Conservation (phyloP, 2,113 vertebrate genomes). For the Prochilodus magdalenae region DNA sequence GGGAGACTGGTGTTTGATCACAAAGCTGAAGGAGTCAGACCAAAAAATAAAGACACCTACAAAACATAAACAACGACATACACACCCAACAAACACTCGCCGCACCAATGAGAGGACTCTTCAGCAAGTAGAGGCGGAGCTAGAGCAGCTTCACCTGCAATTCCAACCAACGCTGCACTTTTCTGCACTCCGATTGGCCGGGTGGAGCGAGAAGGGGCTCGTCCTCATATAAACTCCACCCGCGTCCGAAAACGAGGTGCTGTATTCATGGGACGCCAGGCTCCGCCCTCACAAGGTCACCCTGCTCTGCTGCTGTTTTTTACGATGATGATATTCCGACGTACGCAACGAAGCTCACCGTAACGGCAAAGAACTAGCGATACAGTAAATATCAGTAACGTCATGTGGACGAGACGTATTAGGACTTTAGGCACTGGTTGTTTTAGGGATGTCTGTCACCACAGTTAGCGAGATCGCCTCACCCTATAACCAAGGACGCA, state of each 20-base stretch:
- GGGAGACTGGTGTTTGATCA: neutral
- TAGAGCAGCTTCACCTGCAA: neutral
- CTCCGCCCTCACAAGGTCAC: constrained; percentile 4
- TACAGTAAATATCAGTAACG: constrained; percentile 68
- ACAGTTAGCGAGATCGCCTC: constrained; percentile 68
- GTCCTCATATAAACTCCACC: constrained; percentile 10
- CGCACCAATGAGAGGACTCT: neutral
- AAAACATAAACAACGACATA: constrained; percentile 34
- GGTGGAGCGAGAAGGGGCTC: constrained; percentile 23
- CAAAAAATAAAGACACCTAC: constrained; percentile 56
- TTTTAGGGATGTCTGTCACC: constrained; percentile 76
- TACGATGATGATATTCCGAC: constrained; percentile 63
- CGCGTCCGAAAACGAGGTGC: neutral
- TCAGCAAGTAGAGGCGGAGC: neutral
- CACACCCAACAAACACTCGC: neutral
- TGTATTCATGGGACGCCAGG: neutral
- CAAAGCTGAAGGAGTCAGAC: constrained; percentile 47
- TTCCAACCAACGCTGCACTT: no score
- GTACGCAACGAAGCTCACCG: constrained; percentile 73
- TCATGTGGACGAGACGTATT: constrained; percentile 70
- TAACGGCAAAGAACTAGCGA: constrained; percentile 49
- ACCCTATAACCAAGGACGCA: neutral
- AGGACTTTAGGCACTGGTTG: constrained; percentile 71
- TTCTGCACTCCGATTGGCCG: constrained; percentile 26
- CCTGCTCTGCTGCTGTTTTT: constrained; percentile 65